These are phyloP conservation scores for Merodon equestris DNA, from an alignment of 2,888 invertebrate genomes.

Conservation along the genomic window DNA sequence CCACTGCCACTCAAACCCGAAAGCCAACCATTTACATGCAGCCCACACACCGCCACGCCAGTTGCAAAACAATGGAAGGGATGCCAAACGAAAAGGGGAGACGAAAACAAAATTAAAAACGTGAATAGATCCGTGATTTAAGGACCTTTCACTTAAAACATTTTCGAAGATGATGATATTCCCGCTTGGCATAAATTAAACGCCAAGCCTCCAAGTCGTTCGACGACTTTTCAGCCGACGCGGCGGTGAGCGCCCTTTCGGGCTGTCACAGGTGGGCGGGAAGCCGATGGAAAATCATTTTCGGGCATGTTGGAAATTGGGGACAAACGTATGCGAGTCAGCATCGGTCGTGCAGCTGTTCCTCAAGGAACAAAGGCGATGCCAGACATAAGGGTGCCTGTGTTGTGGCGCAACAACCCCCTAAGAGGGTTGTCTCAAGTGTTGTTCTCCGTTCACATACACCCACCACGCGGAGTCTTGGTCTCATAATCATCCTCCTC, in stretches of 20 bases:
- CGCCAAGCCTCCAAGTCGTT: not conserved
- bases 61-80: not conserved
- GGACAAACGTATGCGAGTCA: conserved; percentile 9
- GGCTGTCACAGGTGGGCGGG: conserved; percentile 34
- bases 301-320: conserved; percentile 1
- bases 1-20: conserved; percentile 10
- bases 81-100: conserved; percentile 22
- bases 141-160: conserved; percentile 66
- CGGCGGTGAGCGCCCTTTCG: too few species aligned
- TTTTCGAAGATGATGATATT: conserved; percentile 63
- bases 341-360: conserved; percentile 34
- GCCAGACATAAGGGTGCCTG: conserved; percentile 36
- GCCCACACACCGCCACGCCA: conserved; percentile 23
- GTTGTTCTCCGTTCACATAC: conserved; percentile 34
- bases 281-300: too few species aligned
- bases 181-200: conserved; percentile 62
- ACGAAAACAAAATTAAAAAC: conserved; percentile 49
- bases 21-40: conserved; percentile 39
- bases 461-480: conserved; percentile 10
- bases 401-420: conserved; percentile 37
- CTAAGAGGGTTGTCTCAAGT: conserved; percentile 57
- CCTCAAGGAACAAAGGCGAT: conserved; percentile 6
- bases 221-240: too few species aligned
- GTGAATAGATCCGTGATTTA: conserved; percentile 63
- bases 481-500: conserved; percentile 32